Base-by-base conservation (phyloP, 2,113 vertebrate genomes). In the Oostethus manadensis region DNA sequence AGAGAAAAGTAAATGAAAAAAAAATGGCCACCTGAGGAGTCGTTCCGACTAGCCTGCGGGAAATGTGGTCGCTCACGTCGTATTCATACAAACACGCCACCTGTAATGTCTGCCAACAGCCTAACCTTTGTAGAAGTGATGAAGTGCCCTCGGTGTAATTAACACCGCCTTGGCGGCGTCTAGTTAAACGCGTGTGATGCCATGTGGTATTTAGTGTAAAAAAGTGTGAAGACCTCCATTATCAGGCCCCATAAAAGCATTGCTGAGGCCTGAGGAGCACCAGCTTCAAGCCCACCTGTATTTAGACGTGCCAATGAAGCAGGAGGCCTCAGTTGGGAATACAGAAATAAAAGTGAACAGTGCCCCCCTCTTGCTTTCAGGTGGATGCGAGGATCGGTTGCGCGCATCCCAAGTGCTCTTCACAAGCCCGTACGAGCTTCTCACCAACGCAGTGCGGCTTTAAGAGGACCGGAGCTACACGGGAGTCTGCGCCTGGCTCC, bases 361-460 rank as follows among this genome's bases (percentile, higher is more conserved):
- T 91, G 88, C 87, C 89, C 87, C 81, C 87, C 84, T 87, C 77
- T 77, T 80, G 76, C 75, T 84, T 68, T 74, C 87, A 87, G 79
- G 76, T 67, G 46, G 57, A 65, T 73, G 64, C 63, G 62, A 72
- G 58, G 62, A 62, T 48, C 23, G 49, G 56, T 54, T 64, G 60
- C 57, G 51, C 57, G 69, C 73, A 70, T 68, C 63, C 66, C 71
- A 8, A 65, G 59, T 64, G 60, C 55, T 75, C 56, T 66, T 65
- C 76, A 29, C 65, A 74, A 2, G 61, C 10, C 62, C 42, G 51
- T n/a, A 70, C 56, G 56, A 74, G 78, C 66, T 67, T 71, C 84
- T 82, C 83, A 80, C 68, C 76, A 79, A 67, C 84, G 85, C 87
- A 88, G 88, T 90, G 86, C 89, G 79, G 83, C 89, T 91, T 91